phyloP scores from a whole-genome alignment of 2,888 invertebrate species.

The Pyrrhosoma nymphula region DNA sequence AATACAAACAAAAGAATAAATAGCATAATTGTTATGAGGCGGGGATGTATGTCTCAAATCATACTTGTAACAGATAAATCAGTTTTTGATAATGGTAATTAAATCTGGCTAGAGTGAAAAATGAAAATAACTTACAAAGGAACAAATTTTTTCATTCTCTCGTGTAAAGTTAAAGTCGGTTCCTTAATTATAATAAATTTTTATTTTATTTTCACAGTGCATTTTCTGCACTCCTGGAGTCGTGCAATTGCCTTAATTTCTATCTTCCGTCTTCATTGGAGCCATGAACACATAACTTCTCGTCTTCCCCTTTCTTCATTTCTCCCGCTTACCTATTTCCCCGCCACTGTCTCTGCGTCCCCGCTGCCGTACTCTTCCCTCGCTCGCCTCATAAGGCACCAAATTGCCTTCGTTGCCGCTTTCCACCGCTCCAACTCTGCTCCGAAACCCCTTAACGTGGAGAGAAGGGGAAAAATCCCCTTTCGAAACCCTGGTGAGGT shows the following conservation, averaged over 20 bases:
- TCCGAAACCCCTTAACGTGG: too few relatives aligned
- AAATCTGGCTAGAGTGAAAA: too few relatives aligned
- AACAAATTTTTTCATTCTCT: too few relatives aligned
- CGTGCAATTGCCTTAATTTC: background rate
- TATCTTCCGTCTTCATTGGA: background rate
- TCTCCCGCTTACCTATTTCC: background rate
- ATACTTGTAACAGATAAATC: too few relatives aligned
- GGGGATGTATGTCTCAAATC: too few relatives aligned
- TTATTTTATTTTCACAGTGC: background rate
- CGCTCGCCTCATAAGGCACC: background rate
- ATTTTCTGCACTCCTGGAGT: background rate
- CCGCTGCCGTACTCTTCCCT: background rate
- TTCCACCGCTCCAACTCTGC: background rate
- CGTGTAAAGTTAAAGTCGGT: too few relatives aligned
- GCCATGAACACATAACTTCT: background rate
- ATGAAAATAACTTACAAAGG: too few relatives aligned
- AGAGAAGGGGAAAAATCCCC: background rate
- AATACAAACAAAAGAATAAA: too few relatives aligned
- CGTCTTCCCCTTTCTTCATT: background rate
- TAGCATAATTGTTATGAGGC: too few relatives aligned
- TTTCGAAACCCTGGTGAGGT: background rate
- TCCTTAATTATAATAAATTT: too few relatives aligned
- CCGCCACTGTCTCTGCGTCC: background rate
- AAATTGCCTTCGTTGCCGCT: slow-evolving; percentile 18
- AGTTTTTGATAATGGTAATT: too few relatives aligned